Conservation (phyloP, 2,888 invertebrate species). For the Scaptomyza tumidula region DNA sequence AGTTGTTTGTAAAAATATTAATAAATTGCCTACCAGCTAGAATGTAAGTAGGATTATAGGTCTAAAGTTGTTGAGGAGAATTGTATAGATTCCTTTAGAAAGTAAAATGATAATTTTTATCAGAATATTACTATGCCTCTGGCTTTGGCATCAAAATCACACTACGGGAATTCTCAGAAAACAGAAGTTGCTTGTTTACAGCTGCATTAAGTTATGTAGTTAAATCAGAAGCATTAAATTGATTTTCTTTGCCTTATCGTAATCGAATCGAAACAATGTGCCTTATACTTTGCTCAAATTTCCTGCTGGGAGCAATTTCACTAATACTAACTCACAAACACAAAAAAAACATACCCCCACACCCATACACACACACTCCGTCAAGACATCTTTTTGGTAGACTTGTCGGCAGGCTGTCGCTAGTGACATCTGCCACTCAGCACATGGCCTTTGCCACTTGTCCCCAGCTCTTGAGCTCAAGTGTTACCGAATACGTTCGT, state of each 20-base stretch:
- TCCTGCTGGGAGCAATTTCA: slow-evolving; percentile 45
- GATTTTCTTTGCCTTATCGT: background rate
- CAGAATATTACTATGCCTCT: background rate
- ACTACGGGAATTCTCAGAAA: background rate
- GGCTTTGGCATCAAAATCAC: background rate
- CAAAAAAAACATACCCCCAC: slow-evolving; percentile 20
- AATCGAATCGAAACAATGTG: slow-evolving; percentile 1
- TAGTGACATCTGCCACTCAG: slow-evolving; percentile 72
- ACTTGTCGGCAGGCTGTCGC: slow-evolving; percentile 70
- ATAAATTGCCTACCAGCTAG: background rate
- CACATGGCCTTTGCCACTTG: slow-evolving; percentile 49
- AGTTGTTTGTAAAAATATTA: background rate
- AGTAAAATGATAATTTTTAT: background rate
- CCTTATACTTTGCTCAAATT: slow-evolving; percentile 14
- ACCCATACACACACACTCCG: slow-evolving; percentile 13
- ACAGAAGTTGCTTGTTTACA: background rate
- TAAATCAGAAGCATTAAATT: slow-evolving; percentile 1
- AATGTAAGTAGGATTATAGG: background rate
- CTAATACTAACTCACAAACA: slow-evolving; percentile 12
- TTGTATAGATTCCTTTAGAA: too few species aligned
- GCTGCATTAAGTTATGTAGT: background rate
- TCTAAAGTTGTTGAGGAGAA: too few species aligned
- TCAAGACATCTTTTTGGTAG: slow-evolving; percentile 35
- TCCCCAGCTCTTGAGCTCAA: slow-evolving; percentile 35
- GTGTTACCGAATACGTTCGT: slow-evolving; percentile 30